Evolutionary conservation across 2,797 vertebrate species (phyloP).

Genomic region (Selene dorsalis): DNA sequence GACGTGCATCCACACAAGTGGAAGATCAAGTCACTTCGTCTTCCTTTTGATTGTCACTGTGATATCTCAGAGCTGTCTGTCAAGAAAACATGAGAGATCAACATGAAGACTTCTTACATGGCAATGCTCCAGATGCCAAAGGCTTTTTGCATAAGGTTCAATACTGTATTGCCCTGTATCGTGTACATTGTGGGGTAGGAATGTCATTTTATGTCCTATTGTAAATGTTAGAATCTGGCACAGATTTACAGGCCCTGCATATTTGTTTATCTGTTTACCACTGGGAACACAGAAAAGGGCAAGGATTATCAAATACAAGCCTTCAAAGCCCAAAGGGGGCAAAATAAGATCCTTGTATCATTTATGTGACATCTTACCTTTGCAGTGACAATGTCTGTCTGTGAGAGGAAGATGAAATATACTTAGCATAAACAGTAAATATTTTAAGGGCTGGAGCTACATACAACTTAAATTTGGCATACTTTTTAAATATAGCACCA

Average conservation of each 20-base stretch:
- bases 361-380: constrained; percentile 60
- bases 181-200: constrained; percentile 18
- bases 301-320: constrained; percentile 33
- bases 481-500: constrained; percentile 70
- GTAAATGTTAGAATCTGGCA: constrained; percentile 5
- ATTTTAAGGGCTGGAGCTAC: constrained; percentile 54
- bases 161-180: constrained; percentile 18
- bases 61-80: constrained; percentile 64
- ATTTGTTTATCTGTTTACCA: constrained; percentile 18
- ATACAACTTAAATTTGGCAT: constrained; percentile 59
- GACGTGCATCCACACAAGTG: constrained; percentile 34
- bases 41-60: constrained; percentile 65
- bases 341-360: constrained; percentile 44
- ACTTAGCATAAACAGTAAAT: constrained; percentile 62
- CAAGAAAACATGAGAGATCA: constrained; percentile 45
- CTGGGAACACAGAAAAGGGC: constrained; percentile 23
- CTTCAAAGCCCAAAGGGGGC: constrained; percentile 3
- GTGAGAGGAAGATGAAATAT: constrained; percentile 36
- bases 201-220: constrained; percentile 35
- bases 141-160: constrained; percentile 40
- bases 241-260: constrained; percentile 18
- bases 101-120: constrained; percentile 28
- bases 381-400: constrained; percentile 36
- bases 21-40: constrained; percentile 64
- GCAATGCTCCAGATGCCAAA: constrained; percentile 37